phyloP scores from a whole-genome alignment of 2,797 vertebrate species.

The Sciurus carolinensis region DNA sequence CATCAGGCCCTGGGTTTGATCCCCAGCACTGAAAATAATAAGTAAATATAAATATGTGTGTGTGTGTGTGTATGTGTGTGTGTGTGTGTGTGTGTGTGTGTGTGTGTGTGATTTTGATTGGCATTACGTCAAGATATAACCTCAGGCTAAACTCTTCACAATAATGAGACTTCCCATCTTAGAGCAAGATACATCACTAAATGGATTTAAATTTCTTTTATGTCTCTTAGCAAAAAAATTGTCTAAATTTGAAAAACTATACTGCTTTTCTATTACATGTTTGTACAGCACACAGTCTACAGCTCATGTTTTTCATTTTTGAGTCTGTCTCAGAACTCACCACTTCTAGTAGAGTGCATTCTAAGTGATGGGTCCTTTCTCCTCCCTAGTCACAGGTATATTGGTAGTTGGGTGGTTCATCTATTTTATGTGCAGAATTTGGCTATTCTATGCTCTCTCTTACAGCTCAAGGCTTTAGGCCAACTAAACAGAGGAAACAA shows the following conservation, averaged over 20 bases:
- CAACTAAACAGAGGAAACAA: conserved; percentile 28
- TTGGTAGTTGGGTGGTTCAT: neutral
- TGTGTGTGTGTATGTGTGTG: too few relatives aligned
- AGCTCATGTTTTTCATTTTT: neutral
- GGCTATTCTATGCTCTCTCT: neutral
- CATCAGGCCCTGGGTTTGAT: too few relatives aligned
- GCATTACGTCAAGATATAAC: neutral
- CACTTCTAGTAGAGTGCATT: neutral
- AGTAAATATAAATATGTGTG: too few relatives aligned
- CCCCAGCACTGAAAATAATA: too few relatives aligned
- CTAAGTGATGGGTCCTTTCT: neutral
- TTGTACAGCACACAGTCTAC: neutral
- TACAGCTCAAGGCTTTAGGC: neutral
- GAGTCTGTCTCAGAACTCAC: neutral
- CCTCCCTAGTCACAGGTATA: neutral
- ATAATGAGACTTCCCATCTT: neutral
- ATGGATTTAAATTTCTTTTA: neutral
- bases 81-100: too few relatives aligned
- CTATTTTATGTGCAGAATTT: neutral
- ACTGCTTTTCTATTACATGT: neutral
- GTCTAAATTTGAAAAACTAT: neutral
- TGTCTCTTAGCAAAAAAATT: neutral
- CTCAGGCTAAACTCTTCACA: neutral
- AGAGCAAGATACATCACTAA: neutral
- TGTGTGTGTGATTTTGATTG: neutral